These are phyloP conservation scores for Watsonalla cultraria DNA, from an alignment of 2,888 invertebrate genomes.

Conservation along the genomic window DNA sequence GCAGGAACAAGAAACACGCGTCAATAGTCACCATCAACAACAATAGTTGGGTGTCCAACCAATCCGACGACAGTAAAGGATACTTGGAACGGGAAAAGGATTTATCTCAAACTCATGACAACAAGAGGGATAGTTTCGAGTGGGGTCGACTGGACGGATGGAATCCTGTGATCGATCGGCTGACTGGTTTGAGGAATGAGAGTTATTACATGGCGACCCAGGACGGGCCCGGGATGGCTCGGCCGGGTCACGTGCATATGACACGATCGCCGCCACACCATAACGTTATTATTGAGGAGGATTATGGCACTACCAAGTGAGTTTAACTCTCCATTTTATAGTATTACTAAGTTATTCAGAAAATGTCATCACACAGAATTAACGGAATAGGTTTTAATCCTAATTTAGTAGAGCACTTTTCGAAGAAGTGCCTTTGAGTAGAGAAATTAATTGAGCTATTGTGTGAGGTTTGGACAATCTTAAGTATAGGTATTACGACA, in stretches of 20 bases:
- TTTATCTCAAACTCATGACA: conserved; percentile 64
- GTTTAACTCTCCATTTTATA: conserved; percentile 3
- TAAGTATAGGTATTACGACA: too few relatives aligned
- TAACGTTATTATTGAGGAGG: conserved; percentile 83
- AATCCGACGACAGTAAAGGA: conserved; percentile 72
- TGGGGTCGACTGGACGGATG: conserved; percentile 82
- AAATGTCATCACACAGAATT: too few relatives aligned
- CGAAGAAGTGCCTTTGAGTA: neutral
- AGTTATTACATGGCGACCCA: conserved; percentile 94
- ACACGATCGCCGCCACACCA: conserved; percentile 70
- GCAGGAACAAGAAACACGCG: conserved; percentile 62
- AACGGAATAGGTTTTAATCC: too few relatives aligned
- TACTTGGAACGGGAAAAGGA: conserved; percentile 71
- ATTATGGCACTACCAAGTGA: conserved; percentile 65
- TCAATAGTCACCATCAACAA: conserved; percentile 73
- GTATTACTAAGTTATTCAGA: too few relatives aligned
- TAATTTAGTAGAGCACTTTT: too few relatives aligned
- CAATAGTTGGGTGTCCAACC: conserved; percentile 73
- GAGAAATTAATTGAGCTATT: too few relatives aligned
- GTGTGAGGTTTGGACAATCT: too few relatives aligned
- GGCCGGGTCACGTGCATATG: conserved; percentile 54
- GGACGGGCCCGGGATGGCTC: conserved; percentile 68
- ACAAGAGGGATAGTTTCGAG: conserved; percentile 76
- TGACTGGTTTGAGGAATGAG: conserved; percentile 91
- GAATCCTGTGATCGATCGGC: conserved; percentile 93